Percentiles rank a stretch among this genome's conserved stretches.
Evolutionary conservation across 2,113 vertebrate species (phyloP).

Genomic region (Oncorhynchus gorbuscha): DNA sequence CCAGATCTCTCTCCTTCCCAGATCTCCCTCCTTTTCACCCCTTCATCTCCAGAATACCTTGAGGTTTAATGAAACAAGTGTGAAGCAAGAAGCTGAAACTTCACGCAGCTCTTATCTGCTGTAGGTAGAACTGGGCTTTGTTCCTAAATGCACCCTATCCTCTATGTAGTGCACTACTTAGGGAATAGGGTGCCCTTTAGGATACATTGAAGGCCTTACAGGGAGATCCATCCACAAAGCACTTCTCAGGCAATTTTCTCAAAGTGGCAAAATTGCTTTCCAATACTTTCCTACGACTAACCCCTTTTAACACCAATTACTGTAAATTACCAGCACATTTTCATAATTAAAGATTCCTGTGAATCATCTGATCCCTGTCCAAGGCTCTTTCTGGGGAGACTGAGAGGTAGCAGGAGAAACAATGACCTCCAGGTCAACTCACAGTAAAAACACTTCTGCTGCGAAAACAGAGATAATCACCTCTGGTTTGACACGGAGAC

Average conservation of each 20-base stretch:
- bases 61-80: too few species aligned
- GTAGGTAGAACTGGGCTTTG: too few species aligned
- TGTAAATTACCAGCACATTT: constrained; percentile 11
- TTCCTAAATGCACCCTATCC: too few species aligned
- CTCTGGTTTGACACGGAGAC: not conserved
- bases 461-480: constrained; percentile 1
- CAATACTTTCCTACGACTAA: constrained; percentile 12
- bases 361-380: constrained; percentile 19
- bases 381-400: not conserved
- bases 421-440: not conserved
- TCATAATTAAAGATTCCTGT: not conserved
- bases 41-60: too few species aligned
- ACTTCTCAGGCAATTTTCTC: constrained; percentile 1
- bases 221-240: not conserved
- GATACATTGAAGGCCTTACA: too few species aligned
- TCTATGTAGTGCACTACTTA: too few species aligned
- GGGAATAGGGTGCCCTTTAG: too few species aligned
- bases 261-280: constrained; percentile 11
- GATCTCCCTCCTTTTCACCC: too few species aligned
- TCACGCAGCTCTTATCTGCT: too few species aligned
- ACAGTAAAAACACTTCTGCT: constrained; percentile 11
- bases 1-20: too few species aligned
- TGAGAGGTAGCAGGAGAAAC: not conserved
- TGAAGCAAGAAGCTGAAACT: too few species aligned
- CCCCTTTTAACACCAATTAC: constrained; percentile 23